phyloP scores from a whole-genome alignment of 23 tunicate genomes.

The Clavelina lepadiformis region DNA sequence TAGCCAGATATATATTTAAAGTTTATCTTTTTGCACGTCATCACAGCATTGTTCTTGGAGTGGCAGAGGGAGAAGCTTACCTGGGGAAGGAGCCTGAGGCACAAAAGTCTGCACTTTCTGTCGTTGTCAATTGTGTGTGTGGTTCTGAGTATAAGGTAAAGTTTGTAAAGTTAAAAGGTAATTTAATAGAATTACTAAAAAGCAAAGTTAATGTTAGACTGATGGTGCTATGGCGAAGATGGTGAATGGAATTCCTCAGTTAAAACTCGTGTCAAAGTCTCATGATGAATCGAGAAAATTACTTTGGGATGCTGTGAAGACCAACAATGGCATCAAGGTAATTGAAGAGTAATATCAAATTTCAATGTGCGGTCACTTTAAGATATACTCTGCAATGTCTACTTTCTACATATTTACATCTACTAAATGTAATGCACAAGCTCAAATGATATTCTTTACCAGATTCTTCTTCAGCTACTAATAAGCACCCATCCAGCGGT shows the following conservation, averaged over 20 bases:
- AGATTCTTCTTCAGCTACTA: slow-evolving; percentile 48
- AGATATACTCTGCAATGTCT: no score
- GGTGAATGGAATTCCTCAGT: slow-evolving; percentile 32
- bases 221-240: slow-evolving; percentile 51
- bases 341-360: no score
- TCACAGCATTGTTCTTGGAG: slow-evolving; percentile 31
- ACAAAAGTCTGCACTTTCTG: slow-evolving; percentile 59
- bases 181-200: background rate
- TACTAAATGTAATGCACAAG: no score
- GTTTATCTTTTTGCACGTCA: background rate
- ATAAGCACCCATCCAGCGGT: slow-evolving; percentile 41
- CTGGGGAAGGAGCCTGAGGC: slow-evolving; percentile 50
- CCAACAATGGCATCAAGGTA: slow-evolving; percentile 59
- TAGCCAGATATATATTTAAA: no score
- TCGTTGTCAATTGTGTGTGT: slow-evolving; percentile 59
- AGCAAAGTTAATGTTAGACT: slow-evolving; percentile 19
- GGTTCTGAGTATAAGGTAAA: slow-evolving; percentile 46
- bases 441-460: no score
- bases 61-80: slow-evolving; percentile 51
- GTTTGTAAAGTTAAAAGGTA: background rate
- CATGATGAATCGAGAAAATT: slow-evolving; percentile 17
- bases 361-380: no score
- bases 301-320: slow-evolving; percentile 53
- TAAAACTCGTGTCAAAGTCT: slow-evolving; percentile 19
- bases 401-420: no score